Evolutionary conservation across 2,113 vertebrate species (phyloP).

Genomic region (Meriones unguiculatus): DNA sequence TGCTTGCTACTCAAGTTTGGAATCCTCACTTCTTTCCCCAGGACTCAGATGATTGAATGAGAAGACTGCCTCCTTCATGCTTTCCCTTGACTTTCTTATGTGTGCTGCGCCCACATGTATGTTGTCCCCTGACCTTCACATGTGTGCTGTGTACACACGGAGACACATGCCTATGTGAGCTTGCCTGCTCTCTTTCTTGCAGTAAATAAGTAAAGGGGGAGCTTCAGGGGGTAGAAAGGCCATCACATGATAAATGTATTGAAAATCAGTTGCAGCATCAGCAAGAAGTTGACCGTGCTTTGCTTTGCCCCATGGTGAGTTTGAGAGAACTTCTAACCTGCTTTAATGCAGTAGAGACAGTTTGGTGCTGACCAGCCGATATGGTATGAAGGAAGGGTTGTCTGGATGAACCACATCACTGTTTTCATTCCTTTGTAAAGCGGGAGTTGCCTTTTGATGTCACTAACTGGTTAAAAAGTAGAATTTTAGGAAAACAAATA

Average conservation of each 20-base stretch:
- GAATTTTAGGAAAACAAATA: conserved; percentile 33
- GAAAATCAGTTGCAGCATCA: neutral
- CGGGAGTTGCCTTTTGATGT: conserved; percentile 7
- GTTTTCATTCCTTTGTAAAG: conserved; percentile 8
- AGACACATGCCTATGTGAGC: neutral
- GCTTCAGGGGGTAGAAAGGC: neutral
- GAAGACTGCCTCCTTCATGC: neutral
- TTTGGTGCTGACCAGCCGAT: neutral
- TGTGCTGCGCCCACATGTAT: neutral
- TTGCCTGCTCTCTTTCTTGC: neutral
- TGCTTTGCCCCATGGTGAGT: neutral
- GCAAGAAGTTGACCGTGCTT: neutral
- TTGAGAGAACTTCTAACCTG: neutral
- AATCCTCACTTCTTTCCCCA: neutral
- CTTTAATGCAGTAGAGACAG: neutral
- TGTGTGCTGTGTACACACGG: neutral
- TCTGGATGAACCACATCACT: neutral
- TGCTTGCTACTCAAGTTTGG: neutral
- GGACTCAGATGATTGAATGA: neutral
- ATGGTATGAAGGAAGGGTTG: neutral
- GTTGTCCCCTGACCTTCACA: neutral
- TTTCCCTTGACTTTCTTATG: neutral
- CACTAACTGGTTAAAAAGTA: neutral
- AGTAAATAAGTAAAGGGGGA: neutral
- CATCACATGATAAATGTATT: neutral